Base-by-base conservation (phyloP, 2,797 vertebrate genomes). In the Petrocephalus schoutedeni region DNA sequence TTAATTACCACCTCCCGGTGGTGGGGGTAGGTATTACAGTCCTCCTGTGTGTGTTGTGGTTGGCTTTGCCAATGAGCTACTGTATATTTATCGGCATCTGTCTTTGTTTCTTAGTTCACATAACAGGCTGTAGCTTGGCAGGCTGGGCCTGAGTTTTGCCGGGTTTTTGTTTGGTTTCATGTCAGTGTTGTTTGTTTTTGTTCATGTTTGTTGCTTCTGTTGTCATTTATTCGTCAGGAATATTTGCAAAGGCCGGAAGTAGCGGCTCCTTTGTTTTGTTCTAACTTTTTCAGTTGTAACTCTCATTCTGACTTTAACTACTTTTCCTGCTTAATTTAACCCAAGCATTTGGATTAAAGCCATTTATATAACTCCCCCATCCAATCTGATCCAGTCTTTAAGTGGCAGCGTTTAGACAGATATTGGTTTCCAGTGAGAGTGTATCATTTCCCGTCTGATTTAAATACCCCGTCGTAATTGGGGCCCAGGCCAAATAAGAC, bases 1-100 rank as follows among this genome's bases (percentile, higher is more conserved):
- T 90, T 89, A 92, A 93, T 91, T 90, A 92, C 90, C 91, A 45
- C 41, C 41, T 28, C 92, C 92, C 89, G 19, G 58, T 87, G 54
- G 91, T 45, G 90, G 45, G 89, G 74, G 32, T 90, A 88, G 90
- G 51, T 56, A 53, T 84, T 84, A 53, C 82, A 84, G 21, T 32
- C 53, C 49, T 28, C 4, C 12, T 6, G 82, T 21, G 91, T 90
- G 36, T n/a, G 36, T 77, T 32, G 32, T 64, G 56, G 86, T 90
- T 90, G 91, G 85, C 87, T 57, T 89, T 91, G 91, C 89, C 89
- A 87, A 89, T 89, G 77, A 80, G 86, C 77, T 64, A 23, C 28
- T 23, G 28, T 23, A 41, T 41, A 74, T 74, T 74, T 74, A 74
- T 36, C 36, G 36, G 28, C 71, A 3, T 45, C 32, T 77, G 14